Base-by-base conservation (phyloP, 2,113 vertebrate genomes). In the Platysternon megacephalum region DNA sequence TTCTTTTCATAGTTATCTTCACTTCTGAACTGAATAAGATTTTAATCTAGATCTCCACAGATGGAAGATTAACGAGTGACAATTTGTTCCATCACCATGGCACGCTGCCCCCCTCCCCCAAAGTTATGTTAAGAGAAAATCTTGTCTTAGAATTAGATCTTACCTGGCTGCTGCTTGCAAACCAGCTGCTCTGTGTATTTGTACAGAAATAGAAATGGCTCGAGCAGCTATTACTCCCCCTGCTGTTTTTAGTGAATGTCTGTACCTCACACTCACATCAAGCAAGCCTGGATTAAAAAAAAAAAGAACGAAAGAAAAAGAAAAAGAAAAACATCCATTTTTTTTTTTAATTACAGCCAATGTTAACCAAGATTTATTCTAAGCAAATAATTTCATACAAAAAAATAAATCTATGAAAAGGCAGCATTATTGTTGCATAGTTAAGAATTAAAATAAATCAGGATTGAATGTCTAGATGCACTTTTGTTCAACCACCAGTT, bases 151-250 rank as follows among this genome's bases (percentile, higher is more conserved):
- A 48, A 82, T 48, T 5, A 51, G 46, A 46, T 72, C 96, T 98
- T 98, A 99, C 99, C 99, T 99, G 61, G 99, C 99, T 82, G 99
- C 99, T 42, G 99, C 99, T 96, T 99, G 99, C 92, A 99, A 98
- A 87, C 99, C 99, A 80, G 99, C 98, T 46, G 99, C 99, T 98
- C 99, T 97, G 94, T 99, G 99, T 82, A 99, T 98, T 32, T 98
- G 98, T 14, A 99, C 96, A 10, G 98, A 98, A 49, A 99, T 97
- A 4, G 98, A 98, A 55, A 99, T 98, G 35, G 97, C 58, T 32
- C 91, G 98, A 87, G 98, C 97, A 32, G 98, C 97, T 65, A 98
- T 83, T 80, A 95, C 86, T 93, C 98, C 98, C 42, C 97, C 97
- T 76, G 95, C 89, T 92, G 95, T 97, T 96, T 98, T 97, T 51